A percentile compares a stretch with the other conserved stretches of the same genome.
Conservation (phyloP, 1,140 invertebrate species). For the Papilio dardanus region DNA sequence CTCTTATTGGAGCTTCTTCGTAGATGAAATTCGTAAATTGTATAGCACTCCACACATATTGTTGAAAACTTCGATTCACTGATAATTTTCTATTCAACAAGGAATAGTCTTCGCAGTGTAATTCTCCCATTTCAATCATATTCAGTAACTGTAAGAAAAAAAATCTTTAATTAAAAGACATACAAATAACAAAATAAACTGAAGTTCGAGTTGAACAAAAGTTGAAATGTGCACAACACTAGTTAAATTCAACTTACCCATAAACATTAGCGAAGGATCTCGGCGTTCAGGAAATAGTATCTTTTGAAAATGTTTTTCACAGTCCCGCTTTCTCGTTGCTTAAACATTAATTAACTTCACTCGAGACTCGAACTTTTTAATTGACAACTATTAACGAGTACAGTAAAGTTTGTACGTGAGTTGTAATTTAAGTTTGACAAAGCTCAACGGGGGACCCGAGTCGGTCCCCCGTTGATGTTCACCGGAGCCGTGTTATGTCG, state of each 20-base stretch:
- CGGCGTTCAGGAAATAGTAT: constrained; percentile 46
- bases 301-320: constrained; percentile 56
- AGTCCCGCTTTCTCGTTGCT: constrained; percentile 54
- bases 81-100: not conserved
- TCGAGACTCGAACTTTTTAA: constrained; percentile 58
- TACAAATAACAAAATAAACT: not conserved
- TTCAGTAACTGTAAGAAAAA: constrained; percentile 26
- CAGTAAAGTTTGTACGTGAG: constrained; percentile 48
- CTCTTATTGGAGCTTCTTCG: constrained; percentile 12
- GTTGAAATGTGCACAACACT: constrained; percentile 43
- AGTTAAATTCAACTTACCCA: constrained; percentile 57
- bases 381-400: constrained; percentile 57
- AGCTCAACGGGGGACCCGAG: constrained; percentile 54
- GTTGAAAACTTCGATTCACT: not conserved
- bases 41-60: constrained; percentile 19
- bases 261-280: constrained; percentile 51
- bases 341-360: constrained; percentile 66
- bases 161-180: constrained; percentile 3
- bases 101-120: not conserved
- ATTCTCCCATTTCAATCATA: not conserved
- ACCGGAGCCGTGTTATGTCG: constrained; percentile 59
- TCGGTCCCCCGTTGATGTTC: constrained; percentile 63
- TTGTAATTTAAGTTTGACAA: constrained; percentile 43
- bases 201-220: constrained; percentile 36
- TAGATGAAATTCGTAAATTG: constrained; percentile 1